phyloP scores from a whole-genome alignment of 2,888 invertebrate species.

The Drosophila incognita region DNA sequence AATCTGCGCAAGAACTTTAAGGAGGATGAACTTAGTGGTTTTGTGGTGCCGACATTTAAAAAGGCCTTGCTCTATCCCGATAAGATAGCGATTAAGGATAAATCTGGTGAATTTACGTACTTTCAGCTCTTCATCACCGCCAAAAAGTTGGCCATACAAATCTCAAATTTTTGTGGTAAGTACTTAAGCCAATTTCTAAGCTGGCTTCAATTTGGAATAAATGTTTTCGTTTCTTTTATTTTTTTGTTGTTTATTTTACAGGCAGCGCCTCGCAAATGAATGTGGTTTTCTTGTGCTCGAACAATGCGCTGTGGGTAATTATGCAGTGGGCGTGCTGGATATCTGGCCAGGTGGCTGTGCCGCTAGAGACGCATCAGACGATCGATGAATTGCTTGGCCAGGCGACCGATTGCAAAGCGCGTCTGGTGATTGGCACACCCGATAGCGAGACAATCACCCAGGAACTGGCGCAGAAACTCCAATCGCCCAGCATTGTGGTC shows the following conservation, averaged over 20 bases:
- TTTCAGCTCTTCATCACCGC: slow-evolving; percentile 89
- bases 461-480: slow-evolving; percentile 87
- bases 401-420: slow-evolving; percentile 89
- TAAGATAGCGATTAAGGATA: slow-evolving; percentile 90
- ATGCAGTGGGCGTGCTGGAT: slow-evolving; percentile 96
- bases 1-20: slow-evolving; percentile 58
- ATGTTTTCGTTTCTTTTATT: too few relatives aligned
- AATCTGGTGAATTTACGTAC: slow-evolving; percentile 90
- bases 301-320: slow-evolving; percentile 92
- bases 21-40: slow-evolving; percentile 82
- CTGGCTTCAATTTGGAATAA: not conserved
- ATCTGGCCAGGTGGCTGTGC: slow-evolving; percentile 94
- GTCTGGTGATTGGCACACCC: slow-evolving; percentile 89
- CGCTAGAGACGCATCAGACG: slow-evolving; percentile 91
- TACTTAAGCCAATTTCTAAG: not conserved
- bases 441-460: slow-evolving; percentile 88
- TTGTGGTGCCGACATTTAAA: slow-evolving; percentile 89
- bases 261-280: slow-evolving; percentile 88
- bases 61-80: slow-evolving; percentile 88
- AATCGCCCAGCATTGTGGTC: slow-evolving; percentile 87
- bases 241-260: slow-evolving; percentile 59
- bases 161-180: slow-evolving; percentile 86
- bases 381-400: slow-evolving; percentile 91
- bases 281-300: slow-evolving; percentile 91
- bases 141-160: slow-evolving; percentile 88